These are phyloP conservation scores for Vollenhovia emeryi DNA, from an alignment of 1,140 invertebrate species.

Conservation along the genomic window DNA sequence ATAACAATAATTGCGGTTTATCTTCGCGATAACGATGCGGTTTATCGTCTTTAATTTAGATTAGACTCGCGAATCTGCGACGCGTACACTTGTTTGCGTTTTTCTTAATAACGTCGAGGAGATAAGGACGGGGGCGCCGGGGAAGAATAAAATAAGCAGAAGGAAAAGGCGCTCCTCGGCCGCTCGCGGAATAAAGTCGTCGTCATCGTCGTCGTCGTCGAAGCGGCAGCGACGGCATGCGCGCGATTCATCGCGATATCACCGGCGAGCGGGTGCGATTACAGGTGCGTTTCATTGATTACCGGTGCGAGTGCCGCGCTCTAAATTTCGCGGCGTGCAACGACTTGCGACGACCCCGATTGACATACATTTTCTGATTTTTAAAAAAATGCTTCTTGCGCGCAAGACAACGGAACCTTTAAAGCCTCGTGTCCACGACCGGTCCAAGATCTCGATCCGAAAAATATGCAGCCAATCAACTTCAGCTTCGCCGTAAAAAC, in stretches of 20 bases:
- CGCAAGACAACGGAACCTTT: no score
- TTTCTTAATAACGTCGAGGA: not conserved
- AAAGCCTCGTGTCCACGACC: no score
- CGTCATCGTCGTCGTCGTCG: not conserved
- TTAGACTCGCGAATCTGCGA: not conserved
- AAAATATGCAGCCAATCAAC: no score
- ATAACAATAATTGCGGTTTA: conserved; percentile 27
- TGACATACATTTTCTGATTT: no score
- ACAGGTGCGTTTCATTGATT: conserved; percentile 70
- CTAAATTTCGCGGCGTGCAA: conserved; percentile 64
- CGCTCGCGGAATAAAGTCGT: not conserved
- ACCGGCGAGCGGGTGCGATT: conserved; percentile 58
- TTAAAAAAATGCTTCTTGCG: no score
- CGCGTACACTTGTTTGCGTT: not conserved
- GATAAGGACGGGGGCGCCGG: not conserved
- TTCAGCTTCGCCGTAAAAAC: no score
- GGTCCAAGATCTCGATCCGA: no score
- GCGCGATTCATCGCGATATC: conserved; percentile 63
- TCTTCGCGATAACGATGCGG: not conserved
- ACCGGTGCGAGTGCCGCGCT: conserved; percentile 62
- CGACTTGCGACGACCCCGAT: not conserved
- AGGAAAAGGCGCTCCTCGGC: not conserved
- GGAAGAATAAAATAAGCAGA: not conserved
- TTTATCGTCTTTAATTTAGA: not conserved
- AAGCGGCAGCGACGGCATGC: conserved; percentile 49